Evolutionary conservation across 2,888 invertebrate species (phyloP), one percentile per base, ranked within the genome.

Genomic region (Nesidiocoris tenuis): DNA sequence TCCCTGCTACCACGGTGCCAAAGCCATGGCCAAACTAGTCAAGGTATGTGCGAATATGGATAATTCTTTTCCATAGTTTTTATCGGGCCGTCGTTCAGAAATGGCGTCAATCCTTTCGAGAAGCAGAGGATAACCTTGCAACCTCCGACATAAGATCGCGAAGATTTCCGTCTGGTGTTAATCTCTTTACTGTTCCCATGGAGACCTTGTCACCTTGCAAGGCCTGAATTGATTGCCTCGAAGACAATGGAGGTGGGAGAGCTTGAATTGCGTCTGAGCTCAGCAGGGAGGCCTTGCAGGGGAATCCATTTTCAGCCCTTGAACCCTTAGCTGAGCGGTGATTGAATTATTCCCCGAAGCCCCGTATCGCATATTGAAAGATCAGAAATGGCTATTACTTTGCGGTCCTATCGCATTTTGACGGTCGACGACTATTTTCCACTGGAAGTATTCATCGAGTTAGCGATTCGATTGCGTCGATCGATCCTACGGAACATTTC

Each of bases 11-110:
- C 84, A 86, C 64, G 84, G 86, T 21, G 86, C 87, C 70, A 86
- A 87, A 79, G 86, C 87, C 79, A 87, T 88, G 80, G 84, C 86
- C 61, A 86, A 87, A 78, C 83, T 88, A 21, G 87, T 89, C 78
- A 87, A 88, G 85, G 88, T 88, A 81, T 82, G 83, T 76, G n/a
- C 17, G 59, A 59, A 59, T 59, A 9, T 59, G 7, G 16, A 54
- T 59, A 9, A 59, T 59, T 59, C n/a, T 16, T 59, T 59, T 59
- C n/a, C n/a, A 3, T 16, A 16, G n/a, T 59, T 39, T 39, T 39
- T 39, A 39, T 3, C 39, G 12, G 3, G 5, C 39, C 39, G n/a
- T n/a, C n/a, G n/a, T n/a, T n/a, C n/a, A n/a, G n/a, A n/a, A n/a
- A n/a, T n/a, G n/a, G n/a, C n/a, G n/a, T n/a, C n/a, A n/a, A 39